phyloP scores from a whole-genome alignment of 2,888 invertebrate genomes.

The Callyntrura sp. region DNA sequence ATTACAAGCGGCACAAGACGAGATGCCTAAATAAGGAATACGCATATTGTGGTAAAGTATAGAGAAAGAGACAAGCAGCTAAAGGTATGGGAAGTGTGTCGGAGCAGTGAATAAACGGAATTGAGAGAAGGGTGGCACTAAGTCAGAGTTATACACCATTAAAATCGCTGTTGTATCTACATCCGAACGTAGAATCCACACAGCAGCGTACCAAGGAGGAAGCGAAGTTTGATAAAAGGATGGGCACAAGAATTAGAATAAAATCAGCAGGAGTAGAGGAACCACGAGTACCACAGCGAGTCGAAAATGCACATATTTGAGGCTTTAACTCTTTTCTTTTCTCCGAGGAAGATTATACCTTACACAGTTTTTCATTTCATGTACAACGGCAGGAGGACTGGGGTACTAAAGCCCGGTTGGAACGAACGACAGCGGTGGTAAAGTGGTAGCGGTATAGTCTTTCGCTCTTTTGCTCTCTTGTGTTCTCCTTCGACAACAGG shows the following conservation, averaged over 20 bases:
- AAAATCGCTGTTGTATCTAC: background rate
- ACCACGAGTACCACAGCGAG: constrained; percentile 69
- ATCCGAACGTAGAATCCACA: background rate
- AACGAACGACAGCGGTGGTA: background rate
- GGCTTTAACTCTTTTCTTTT: constrained; percentile 20
- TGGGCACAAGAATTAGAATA: constrained; percentile 63
- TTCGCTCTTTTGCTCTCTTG: constrained; percentile 16
- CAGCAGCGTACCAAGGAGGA: background rate
- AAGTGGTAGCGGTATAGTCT: background rate
- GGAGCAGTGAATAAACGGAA: constrained; percentile 43
- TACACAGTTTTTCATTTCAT: background rate
- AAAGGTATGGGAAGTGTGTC: background rate
- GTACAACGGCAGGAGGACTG: too few relatives aligned
- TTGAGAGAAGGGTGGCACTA: background rate
- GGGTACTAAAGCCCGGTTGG: too few relatives aligned
- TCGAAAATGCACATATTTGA: background rate
- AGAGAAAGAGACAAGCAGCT: background rate
- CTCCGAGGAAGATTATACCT: constrained; percentile 6
- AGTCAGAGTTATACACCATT: background rate
- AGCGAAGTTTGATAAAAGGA: constrained; percentile 51
- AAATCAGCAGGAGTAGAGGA: constrained; percentile 73
- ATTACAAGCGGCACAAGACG: background rate
- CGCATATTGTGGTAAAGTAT: background rate
- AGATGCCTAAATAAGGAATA: background rate
- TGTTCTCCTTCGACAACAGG: constrained; percentile 34